Conservation (phyloP, 1,140 invertebrate genomes). For the Matsumurasca onukii region DNA sequence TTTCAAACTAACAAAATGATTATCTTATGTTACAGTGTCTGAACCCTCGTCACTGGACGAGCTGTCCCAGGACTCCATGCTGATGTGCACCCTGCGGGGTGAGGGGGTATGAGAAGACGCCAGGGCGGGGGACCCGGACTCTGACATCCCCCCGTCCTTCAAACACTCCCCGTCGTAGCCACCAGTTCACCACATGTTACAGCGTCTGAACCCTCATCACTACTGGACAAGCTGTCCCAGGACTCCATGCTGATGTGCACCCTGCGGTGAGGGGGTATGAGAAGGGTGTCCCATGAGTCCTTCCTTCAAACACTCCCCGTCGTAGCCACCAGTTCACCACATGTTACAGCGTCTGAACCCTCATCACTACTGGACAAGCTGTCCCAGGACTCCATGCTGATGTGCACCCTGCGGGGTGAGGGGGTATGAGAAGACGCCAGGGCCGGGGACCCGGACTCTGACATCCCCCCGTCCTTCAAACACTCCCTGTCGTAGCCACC, state of each 20-base stretch:
- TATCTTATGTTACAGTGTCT: slow-evolving; percentile 59
- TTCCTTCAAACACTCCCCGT: slow-evolving; percentile 28
- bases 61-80: slow-evolving; percentile 75
- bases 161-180: slow-evolving; percentile 27
- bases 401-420: background rate
- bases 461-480: background rate
- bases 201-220: slow-evolving; percentile 70
- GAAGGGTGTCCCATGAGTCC: slow-evolving; percentile 39
- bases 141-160: slow-evolving; percentile 32
- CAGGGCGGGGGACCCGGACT: slow-evolving; percentile 36
- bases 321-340: slow-evolving; percentile 11
- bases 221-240: slow-evolving; percentile 75
- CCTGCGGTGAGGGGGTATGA: slow-evolving; percentile 41
- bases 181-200: slow-evolving; percentile 43
- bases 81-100: slow-evolving; percentile 48
- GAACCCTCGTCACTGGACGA: slow-evolving; percentile 73
- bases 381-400: background rate
- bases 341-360: background rate
- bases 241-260: slow-evolving; percentile 65
- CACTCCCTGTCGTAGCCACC: background rate
- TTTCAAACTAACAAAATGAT: slow-evolving; percentile 17
- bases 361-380: background rate
- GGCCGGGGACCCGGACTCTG: background rate
- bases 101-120: slow-evolving; percentile 43
- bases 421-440: background rate